These are phyloP conservation scores for Sigmodon hispidus DNA, from an alignment of 2,113 vertebrate species.

Conservation along the genomic window DNA sequence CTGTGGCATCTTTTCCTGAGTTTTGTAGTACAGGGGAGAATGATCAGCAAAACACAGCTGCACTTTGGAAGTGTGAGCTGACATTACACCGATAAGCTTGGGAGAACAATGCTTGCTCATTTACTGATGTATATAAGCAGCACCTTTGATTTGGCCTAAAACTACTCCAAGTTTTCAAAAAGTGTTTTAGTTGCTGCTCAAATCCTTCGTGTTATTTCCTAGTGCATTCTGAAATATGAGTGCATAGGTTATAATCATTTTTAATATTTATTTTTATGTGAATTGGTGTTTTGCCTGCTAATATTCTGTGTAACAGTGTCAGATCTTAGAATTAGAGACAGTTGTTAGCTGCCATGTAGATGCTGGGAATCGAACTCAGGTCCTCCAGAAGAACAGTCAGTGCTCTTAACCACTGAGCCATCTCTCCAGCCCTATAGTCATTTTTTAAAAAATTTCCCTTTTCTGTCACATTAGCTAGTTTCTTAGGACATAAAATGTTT, in stretches of 20 bases:
- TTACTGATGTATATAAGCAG: slow-evolving; percentile 33
- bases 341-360: too few relatives aligned
- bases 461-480: slow-evolving; percentile 59
- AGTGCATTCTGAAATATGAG: not conserved
- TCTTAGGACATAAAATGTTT: slow-evolving; percentile 65
- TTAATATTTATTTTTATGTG: too few relatives aligned
- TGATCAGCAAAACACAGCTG: slow-evolving; percentile 55
- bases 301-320: too few relatives aligned
- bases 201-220: slow-evolving; percentile 35
- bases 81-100: not conserved
- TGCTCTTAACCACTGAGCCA: too few relatives aligned
- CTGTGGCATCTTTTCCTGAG: not conserved
- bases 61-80: slow-evolving; percentile 22
- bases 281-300: too few relatives aligned
- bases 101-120: slow-evolving; percentile 27
- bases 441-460: not conserved
- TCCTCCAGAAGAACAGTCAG: too few relatives aligned
- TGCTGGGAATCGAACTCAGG: too few relatives aligned
- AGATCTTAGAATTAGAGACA: too few relatives aligned
- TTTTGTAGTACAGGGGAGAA: not conserved
- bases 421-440: too few relatives aligned
- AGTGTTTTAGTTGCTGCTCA: not conserved
- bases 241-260: not conserved
- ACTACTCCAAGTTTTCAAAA: not conserved
- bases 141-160: not conserved